Evolutionary conservation across 2,113 vertebrate genomes (phyloP).

Genomic region (human (Homo sapiens)): DNA sequence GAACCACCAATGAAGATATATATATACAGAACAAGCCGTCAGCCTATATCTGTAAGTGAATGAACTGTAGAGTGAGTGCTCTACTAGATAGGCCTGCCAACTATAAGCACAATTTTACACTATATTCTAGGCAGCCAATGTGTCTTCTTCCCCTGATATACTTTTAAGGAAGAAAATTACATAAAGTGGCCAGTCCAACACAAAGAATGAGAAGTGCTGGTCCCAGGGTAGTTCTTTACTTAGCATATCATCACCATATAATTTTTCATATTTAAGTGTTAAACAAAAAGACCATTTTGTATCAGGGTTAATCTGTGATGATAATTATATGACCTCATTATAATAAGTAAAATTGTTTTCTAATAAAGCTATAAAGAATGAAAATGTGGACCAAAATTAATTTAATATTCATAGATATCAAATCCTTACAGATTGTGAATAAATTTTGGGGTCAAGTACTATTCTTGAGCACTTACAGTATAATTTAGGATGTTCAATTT

Average conservation of each 20-base stretch:
- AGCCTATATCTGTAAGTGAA: background rate
- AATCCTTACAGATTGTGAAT: background rate
- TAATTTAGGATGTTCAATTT: background rate
- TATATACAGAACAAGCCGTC: background rate
- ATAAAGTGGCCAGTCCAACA: background rate
- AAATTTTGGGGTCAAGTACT: background rate
- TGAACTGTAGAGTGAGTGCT: background rate
- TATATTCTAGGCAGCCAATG: background rate
- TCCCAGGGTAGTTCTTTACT: background rate
- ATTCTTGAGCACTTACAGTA: background rate
- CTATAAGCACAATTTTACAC: background rate
- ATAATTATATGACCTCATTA: conserved; percentile 37
- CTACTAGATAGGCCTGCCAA: background rate
- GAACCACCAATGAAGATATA: background rate
- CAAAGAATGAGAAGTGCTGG: background rate
- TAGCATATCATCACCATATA: conserved; percentile 19
- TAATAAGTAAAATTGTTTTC: conserved; percentile 27
- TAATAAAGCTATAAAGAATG: conserved; percentile 38
- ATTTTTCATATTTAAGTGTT: conserved; percentile 46
- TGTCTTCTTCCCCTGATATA: background rate
- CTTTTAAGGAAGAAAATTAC: conserved; percentile 4
- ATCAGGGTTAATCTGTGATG: background rate
- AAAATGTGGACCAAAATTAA: background rate
- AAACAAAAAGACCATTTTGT: conserved; percentile 15
- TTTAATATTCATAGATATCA: conserved; percentile 44